These are phyloP conservation scores for Calidris pygmaea DNA, from an alignment of 2,113 vertebrate genomes.

Conservation along the genomic window DNA sequence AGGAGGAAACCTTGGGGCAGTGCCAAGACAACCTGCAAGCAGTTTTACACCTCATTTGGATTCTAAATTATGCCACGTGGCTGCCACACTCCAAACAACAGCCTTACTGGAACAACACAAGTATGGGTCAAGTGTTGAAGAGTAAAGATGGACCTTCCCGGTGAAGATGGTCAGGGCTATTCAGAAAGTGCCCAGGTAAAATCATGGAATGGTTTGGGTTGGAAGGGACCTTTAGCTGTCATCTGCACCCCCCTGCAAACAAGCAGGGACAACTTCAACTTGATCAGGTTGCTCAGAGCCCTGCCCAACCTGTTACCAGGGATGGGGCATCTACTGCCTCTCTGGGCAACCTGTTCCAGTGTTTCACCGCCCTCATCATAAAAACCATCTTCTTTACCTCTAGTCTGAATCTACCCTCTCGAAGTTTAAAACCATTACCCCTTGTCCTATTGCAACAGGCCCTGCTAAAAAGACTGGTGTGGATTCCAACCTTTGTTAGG, in stretches of 20 bases:
- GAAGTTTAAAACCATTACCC: neutral
- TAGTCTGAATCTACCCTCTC: neutral
- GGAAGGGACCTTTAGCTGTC: neutral
- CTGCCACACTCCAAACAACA: neutral
- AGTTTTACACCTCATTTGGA: neutral
- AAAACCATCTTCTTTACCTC: neutral
- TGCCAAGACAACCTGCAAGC: neutral
- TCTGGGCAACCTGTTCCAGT: neutral
- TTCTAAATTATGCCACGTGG: neutral
- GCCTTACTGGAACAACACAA: neutral
- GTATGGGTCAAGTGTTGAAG: neutral
- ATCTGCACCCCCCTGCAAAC: accelerated
- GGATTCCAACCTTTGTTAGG: neutral
- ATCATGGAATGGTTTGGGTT: accelerated
- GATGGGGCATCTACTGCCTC: neutral
- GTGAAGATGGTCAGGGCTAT: neutral
- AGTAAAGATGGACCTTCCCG: accelerated
- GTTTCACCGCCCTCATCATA: neutral
- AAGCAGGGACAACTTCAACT: neutral
- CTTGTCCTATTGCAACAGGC: neutral
- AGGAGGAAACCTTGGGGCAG: neutral
- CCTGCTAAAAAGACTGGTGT: neutral
- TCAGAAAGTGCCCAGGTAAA: neutral
- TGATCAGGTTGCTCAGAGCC: neutral
- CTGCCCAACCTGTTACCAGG: neutral